Percentiles rank a stretch among this genome's conserved stretches.
phyloP scores from a whole-genome alignment of 2,113 vertebrate genomes.

The human region GRCh38 chr4:94996501-94997000 shows the following conservation, averaged over 20 bases:
- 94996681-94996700: conserved; percentile 49
- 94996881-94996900: conserved; percentile 15
- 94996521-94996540: not conserved
- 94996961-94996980: conserved; percentile 39
- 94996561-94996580: not conserved
- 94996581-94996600: not conserved
- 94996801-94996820: not conserved
- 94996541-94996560: not conserved
- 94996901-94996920: conserved; percentile 61
- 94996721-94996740: not conserved
- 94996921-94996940: conserved; percentile 66
- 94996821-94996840: not conserved
- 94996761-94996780: conserved; percentile 22
- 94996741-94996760: not conserved
- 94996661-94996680: conserved; percentile 46
- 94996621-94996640: not conserved
- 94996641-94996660: not conserved
- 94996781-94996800: conserved; percentile 25
- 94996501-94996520: not conserved
- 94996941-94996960: conserved; percentile 63
- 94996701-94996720: not conserved
- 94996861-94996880: conserved; percentile 42
- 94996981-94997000: conserved; percentile 67
- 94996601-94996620: not conserved
- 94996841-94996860: conserved; percentile 57